These are phyloP conservation scores for Pungitius pungitius DNA, from an alignment of 2,113 vertebrate species.

Conservation along the genomic window DNA sequence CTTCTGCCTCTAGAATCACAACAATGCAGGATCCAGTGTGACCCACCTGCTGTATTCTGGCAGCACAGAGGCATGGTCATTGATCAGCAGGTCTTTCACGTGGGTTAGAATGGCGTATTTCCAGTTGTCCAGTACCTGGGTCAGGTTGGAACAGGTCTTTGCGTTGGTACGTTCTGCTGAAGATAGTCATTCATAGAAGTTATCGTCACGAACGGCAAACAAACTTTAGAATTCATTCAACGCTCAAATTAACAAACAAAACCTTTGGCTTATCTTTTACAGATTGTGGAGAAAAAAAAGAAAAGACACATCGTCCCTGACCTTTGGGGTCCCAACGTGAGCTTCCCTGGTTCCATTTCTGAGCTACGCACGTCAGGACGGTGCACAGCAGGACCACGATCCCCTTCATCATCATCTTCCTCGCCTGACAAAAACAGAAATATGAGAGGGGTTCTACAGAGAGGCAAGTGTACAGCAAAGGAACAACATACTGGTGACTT, in stretches of 20 bases:
- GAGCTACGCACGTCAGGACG: conserved; percentile 54
- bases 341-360: conserved; percentile 70
- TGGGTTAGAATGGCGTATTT: conserved; percentile 88
- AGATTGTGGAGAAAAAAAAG: not conserved
- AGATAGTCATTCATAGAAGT: not conserved
- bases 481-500: too few species aligned
- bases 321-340: conserved; percentile 55
- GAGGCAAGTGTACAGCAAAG: not conserved
- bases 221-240: not conserved
- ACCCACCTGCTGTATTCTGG: conserved; percentile 88
- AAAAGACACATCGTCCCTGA: conserved; percentile 8
- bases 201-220: not conserved
- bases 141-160: conserved; percentile 87
- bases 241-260: not conserved
- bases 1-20: not conserved
- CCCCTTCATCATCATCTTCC: conserved; percentile 50
- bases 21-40: too few species aligned
- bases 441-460: not conserved
- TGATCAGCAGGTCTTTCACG: conserved; percentile 85
- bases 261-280: not conserved
- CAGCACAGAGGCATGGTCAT: conserved; percentile 85
- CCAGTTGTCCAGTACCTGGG: conserved; percentile 90
- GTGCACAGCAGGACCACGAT: conserved; percentile 73
- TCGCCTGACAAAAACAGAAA: conserved; percentile 33
- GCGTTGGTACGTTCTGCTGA: conserved; percentile 57